These are phyloP conservation scores for Serinus canaria DNA, from an alignment of 2,113 vertebrate species.

Conservation along the genomic window DNA sequence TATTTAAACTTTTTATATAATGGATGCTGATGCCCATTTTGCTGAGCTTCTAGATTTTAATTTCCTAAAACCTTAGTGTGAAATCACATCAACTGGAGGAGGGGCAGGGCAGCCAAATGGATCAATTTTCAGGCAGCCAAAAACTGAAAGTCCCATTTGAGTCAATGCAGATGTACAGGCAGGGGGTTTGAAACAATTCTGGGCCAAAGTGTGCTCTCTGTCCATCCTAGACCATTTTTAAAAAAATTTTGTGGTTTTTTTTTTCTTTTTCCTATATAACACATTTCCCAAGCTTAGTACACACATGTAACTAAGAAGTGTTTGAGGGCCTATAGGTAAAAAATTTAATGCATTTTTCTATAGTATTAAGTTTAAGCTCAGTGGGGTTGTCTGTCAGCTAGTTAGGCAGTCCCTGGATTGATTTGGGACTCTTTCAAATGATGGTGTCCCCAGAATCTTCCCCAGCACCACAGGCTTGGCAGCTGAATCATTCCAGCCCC, in stretches of 20 bases:
- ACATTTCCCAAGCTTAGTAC: neutral
- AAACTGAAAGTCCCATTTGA: neutral
- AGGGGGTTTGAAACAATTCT: neutral
- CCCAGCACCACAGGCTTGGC: neutral
- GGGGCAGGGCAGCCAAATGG: neutral
- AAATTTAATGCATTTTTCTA: neutral
- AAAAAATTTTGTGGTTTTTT: too few species aligned
- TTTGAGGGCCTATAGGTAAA: neutral
- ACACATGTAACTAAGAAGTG: neutral
- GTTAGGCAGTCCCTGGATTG: neutral
- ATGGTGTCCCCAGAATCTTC: neutral
- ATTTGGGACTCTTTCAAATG: neutral
- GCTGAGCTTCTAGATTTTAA: neutral
- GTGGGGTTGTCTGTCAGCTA: neutral
- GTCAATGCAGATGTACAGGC: neutral
- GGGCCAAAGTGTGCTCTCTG: neutral
- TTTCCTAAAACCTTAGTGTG: conserved; percentile 8
- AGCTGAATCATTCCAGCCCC: neutral
- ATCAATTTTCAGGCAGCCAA: neutral
- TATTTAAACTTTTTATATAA: neutral
- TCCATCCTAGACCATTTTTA: neutral
- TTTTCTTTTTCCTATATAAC: rapidly evolving
- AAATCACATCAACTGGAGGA: conserved; percentile 32
- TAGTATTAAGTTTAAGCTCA: too few species aligned
- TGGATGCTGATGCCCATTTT: neutral